These are phyloP conservation scores for Prosopocoilus inquinatus DNA, from an alignment of 2,888 invertebrate species.

Conservation along the genomic window DNA sequence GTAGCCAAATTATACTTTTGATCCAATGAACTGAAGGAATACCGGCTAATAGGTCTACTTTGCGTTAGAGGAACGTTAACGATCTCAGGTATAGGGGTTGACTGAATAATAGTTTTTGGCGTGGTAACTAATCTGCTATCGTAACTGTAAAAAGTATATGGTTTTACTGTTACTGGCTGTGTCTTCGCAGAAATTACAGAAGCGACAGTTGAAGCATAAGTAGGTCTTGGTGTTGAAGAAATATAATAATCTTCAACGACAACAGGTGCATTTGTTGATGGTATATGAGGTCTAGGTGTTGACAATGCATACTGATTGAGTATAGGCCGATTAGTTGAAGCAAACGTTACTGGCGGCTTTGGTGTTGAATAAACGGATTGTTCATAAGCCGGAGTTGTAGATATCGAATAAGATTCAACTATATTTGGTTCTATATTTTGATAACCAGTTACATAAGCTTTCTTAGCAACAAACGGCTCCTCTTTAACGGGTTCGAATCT, in stretches of 20 bases:
- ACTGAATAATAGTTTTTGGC: conserved; percentile 12
- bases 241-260: conserved; percentile 5
- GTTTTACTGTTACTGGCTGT: conserved; percentile 28
- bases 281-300: too few species aligned
- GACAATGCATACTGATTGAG: too few species aligned
- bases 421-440: background rate
- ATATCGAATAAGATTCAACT: conserved; percentile 1
- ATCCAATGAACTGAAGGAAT: conserved; percentile 36
- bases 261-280: background rate
- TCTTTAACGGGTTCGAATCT: conserved; percentile 37
- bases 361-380: background rate
- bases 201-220: conserved; percentile 47
- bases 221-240: conserved; percentile 39
- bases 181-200: conserved; percentile 37
- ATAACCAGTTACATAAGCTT: conserved; percentile 40
- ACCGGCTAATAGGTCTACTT: conserved; percentile 33
- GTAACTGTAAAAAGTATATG: conserved; percentile 30
- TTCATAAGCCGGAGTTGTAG: background rate
- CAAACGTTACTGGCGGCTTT: too few species aligned
- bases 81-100: conserved; percentile 3
- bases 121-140: conserved; percentile 35
- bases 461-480: conserved; percentile 42
- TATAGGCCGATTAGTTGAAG: too few species aligned
- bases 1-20: conserved; percentile 26
- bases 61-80: too few species aligned